Evolutionary conservation across 2,113 vertebrate species (phyloP), one percentile per base, ranked within the genome.

Genomic region (Oceanites oceanicus): DNA sequence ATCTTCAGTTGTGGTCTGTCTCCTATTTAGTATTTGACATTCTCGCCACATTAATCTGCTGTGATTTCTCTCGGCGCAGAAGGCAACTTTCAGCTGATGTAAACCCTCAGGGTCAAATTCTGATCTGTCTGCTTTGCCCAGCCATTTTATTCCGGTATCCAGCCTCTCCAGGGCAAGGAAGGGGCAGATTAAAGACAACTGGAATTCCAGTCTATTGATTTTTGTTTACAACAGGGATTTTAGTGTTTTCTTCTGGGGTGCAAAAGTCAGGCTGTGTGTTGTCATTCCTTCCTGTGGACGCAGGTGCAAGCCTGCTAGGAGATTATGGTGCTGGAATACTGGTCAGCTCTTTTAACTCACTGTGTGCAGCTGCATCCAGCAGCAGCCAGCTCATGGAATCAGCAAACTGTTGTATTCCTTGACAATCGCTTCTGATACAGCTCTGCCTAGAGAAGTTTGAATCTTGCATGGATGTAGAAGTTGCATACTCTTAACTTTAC

Each of bases 51-150:
- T 7, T 22, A 6, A 68, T 66, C 30, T 75, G n/a, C 45, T 88
- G 32, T 2, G 2, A 40, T 67, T 86, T 84, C 65, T 65, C 9
- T 53, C 36, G 42, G 18, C 49, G 38, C 38, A 83, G 79, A 74
- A 17, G 42, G n/a, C 30, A 71, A 20, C 40, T 21, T 44, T 45
- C 36, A 49, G 32, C 36, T 62, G 72, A 61, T 70, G 30, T 42
- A 49, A 92, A 56, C 11, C 34, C 11, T 13, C 14, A 45, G 19
- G 40, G 49, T 19, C 0, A 0, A 74, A 47, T 52, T 80, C 44
- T 49, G 21, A 44, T 63, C 23, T 42, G 0, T 59, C n/a, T 80
- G 40, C 36, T 65, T 61, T 72, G 25, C 49, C 3, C 26, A 85
- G 22, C 10, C 21, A 5, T 74, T 77, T 90, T 49, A 34, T 59